Evolutionary conservation across 2,113 vertebrate species (phyloP), one percentile per base, ranked within the genome.

Genomic region (Oenanthe melanoleuca): DNA sequence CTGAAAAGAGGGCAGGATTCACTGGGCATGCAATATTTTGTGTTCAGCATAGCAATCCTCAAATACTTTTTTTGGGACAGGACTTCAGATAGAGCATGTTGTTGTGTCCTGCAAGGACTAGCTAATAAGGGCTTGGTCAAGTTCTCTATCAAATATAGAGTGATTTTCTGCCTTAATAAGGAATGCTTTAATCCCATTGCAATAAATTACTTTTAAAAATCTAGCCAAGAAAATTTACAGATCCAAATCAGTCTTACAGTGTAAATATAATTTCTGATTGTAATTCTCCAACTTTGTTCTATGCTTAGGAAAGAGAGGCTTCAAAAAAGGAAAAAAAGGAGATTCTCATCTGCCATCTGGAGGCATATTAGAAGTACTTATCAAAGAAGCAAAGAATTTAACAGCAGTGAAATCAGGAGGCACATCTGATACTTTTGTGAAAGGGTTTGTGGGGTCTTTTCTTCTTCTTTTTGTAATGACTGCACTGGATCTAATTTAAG

Each of bases 301-400:
- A 37, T 55, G 21, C 75, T 17, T 93, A 99, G 99, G 98, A 94
- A 99, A 99, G 96, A 99, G 98, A 86, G 96, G 97, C 14, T 98
- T 99, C 93, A 98, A 98, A 95, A 99, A 98, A 92, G 97, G 98
- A 69, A 99, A 98, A 96, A 99, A 98, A 92, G 96, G 97, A 77
- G 98, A 97, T 66, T 95, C 98, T 91, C 97, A 97, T 26, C 38
- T 98, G 44, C 98, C 97, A 70, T 98, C 98, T 97, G 99, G 99
- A 94, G 99, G 99, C 89, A 98, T 99, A 97, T 98, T 99, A 69
- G 99, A 99, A 97, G 98, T 99, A 56, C 95, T 99, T 61, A 98
- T 99, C 89, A 99, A 99, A 97, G 99, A 99, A 97, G 99, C 99
- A 86, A 99, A 99, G 97, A 99, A 99, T 96, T 97, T 99, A 79